phyloP scores from a whole-genome alignment of 2,888 invertebrate genomes.

The Drosophila nr. perissopoda region DNA sequence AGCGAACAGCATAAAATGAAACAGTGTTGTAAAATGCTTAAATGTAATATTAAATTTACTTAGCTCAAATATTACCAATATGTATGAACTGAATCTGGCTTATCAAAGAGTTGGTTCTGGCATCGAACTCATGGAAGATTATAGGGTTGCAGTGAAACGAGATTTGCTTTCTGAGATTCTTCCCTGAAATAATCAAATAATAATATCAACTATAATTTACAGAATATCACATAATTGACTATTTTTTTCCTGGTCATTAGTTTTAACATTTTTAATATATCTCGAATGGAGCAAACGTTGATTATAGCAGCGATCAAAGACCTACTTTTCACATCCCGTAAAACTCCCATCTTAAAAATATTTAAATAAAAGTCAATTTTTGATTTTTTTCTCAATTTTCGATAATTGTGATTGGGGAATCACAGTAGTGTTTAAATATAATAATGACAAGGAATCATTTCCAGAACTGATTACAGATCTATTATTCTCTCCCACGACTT shows the following conservation, averaged over 20 bases:
- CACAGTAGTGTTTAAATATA: background rate
- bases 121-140: background rate
- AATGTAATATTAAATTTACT: background rate
- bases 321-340: background rate
- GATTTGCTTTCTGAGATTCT: background rate
- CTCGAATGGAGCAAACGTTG: background rate
- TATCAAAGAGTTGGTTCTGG: background rate
- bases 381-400: background rate
- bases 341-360: background rate
- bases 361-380: background rate
- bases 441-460: background rate
- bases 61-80: background rate
- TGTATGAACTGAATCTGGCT: background rate
- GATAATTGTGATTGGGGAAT: background rate
- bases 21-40: background rate
- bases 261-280: rapidly evolving
- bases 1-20: background rate
- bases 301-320: background rate
- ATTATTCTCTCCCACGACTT: background rate
- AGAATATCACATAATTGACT: background rate
- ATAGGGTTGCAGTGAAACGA: background rate
- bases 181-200: background rate
- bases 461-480: background rate
- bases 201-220: background rate
- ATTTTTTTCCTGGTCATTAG: background rate